Conservation (phyloP, 1,140 invertebrate species). For the Wiebesia pumilae region DNA sequence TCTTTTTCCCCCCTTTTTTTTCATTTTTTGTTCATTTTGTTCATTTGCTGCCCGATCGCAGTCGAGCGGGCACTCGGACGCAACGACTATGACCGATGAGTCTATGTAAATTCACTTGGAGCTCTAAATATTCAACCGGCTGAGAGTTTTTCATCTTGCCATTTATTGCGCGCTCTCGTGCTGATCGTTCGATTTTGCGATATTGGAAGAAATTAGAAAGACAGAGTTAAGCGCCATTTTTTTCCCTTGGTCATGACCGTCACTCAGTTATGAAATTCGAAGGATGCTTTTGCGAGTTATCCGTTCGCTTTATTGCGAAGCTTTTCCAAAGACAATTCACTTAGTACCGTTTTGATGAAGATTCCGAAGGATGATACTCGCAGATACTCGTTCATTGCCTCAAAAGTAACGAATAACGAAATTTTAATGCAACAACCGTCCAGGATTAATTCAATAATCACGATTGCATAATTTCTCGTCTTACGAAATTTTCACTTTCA, state of each 20-base stretch:
- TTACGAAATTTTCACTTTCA: neutral
- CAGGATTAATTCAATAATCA: too few species aligned
- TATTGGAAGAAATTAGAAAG: neutral
- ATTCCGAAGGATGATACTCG: too few species aligned
- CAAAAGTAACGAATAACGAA: too few species aligned
- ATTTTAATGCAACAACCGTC: too few species aligned
- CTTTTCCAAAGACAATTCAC: neutral
- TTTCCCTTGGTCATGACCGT: neutral
- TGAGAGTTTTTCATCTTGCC: neutral
- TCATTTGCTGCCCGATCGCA: neutral
- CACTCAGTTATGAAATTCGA: neutral
- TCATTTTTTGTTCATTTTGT: neutral
- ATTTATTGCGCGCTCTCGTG: neutral
- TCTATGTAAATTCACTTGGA: slow-evolving; percentile 18
- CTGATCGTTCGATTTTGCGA: neutral
- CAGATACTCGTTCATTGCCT: too few species aligned
- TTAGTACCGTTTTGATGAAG: neutral
- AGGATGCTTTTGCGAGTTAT: neutral
- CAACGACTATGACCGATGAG: slow-evolving; percentile 29
- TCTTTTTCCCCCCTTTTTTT: too few species aligned
- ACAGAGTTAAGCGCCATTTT: neutral
- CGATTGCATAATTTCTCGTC: neutral
- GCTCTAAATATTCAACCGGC: slow-evolving; percentile 17
- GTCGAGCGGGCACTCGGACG: neutral
- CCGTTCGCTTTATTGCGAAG: neutral